Percentiles rank a stretch among this genome's conserved stretches.
phyloP scores from a whole-genome alignment of 1,140 invertebrate genomes.

The Tenebrio molitor region DNA sequence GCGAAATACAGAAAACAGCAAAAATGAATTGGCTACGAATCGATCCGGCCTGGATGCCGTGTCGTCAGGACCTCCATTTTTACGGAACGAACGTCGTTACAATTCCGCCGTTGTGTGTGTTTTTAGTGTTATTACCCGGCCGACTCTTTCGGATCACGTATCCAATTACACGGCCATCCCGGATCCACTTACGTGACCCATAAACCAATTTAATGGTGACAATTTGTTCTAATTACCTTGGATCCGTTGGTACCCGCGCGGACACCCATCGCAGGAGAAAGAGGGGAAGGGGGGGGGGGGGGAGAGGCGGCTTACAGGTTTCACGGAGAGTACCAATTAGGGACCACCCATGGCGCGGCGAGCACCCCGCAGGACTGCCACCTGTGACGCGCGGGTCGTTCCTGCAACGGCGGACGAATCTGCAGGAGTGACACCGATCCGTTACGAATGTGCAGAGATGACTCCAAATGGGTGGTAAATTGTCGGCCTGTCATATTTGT shows the following conservation, averaged over 20 bases:
- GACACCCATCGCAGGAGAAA: background rate
- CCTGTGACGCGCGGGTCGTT: too few relatives aligned
- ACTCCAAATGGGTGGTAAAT: conserved; percentile 12
- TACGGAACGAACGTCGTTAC: too few relatives aligned
- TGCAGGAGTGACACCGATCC: too few relatives aligned
- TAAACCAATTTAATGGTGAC: conserved; percentile 25
- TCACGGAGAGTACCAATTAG: conserved; percentile 45
- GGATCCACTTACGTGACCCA: background rate
- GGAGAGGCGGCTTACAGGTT: conserved; percentile 1
- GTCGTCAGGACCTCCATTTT: too few relatives aligned
- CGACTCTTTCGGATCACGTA: conserved; percentile 31
- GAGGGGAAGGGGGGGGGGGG: too few relatives aligned
- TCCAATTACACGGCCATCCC: conserved; percentile 26
- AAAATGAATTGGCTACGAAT: too few relatives aligned
- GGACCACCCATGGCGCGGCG: conserved; percentile 39
- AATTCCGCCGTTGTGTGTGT: too few relatives aligned
- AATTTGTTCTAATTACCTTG: conserved; percentile 39
- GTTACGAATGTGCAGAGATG: too few relatives aligned
- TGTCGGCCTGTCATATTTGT: conserved; percentile 12
- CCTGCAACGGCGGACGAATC: too few relatives aligned
- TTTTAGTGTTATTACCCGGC: too few relatives aligned
- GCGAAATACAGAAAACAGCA: too few relatives aligned
- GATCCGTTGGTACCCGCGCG: background rate
- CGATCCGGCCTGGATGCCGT: too few relatives aligned
- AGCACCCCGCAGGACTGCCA: background rate